These are phyloP conservation scores for Euplagia quadripunctaria DNA, from an alignment of 2,888 invertebrate genomes.

Conservation along the genomic window DNA sequence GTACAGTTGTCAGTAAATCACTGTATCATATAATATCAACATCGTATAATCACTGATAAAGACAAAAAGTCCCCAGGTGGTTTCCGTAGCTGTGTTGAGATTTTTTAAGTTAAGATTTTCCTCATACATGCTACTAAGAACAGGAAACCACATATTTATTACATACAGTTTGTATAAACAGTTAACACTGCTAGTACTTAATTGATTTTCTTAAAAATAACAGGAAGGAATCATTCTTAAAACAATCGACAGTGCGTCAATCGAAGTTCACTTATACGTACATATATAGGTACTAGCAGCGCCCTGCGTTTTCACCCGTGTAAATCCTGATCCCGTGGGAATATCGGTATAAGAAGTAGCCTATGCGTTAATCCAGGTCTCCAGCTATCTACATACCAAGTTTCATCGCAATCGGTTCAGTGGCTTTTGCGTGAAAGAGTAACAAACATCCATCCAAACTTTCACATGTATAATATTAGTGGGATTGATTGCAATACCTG, in stretches of 20 bases:
- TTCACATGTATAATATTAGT: too few species aligned
- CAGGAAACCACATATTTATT: constrained; percentile 3
- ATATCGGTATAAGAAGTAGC: too few species aligned
- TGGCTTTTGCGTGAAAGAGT: too few species aligned
- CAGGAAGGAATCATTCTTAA: background rate
- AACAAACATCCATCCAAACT: too few species aligned
- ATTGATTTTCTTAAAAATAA: background rate
- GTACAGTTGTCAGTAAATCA: background rate
- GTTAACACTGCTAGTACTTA: background rate
- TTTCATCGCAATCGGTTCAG: too few species aligned
- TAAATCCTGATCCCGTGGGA: too few species aligned
- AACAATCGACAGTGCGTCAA: background rate
- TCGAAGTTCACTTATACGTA: background rate
- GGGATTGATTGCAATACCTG: background rate
- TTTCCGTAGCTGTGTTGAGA: background rate
- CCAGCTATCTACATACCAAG: too few species aligned
- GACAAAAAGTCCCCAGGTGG: background rate
- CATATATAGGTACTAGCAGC: too few species aligned
- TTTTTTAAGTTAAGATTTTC: constrained; percentile 9
- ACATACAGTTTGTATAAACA: background rate
- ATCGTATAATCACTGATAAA: background rate
- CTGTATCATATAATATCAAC: background rate
- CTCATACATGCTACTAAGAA: background rate
- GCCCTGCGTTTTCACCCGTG: too few species aligned
- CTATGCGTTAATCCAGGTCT: too few species aligned